Evolutionary conservation across 2,888 invertebrate species (phyloP).

Genomic region (Folsomia candida): DNA sequence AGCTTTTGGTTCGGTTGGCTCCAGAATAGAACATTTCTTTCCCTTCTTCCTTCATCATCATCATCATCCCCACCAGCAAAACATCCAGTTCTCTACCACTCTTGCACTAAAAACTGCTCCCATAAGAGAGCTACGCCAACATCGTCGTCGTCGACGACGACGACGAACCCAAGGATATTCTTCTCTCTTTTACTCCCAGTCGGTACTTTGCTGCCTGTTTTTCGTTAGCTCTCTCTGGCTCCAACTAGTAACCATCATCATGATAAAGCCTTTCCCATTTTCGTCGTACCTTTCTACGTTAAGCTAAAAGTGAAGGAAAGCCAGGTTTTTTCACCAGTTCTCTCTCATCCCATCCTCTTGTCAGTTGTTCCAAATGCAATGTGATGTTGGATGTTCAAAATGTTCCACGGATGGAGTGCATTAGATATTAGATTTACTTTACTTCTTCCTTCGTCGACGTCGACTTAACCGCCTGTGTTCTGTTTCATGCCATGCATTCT

Average conservation of each 20-base stretch:
- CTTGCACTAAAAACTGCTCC: background rate
- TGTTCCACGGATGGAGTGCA: background rate
- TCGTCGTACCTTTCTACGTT: constrained; percentile 5
- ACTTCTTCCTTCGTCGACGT: background rate
- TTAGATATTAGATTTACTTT: constrained; percentile 6
- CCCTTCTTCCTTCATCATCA: background rate
- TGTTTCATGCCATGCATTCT: background rate
- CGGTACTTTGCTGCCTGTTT: background rate
- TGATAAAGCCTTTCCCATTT: constrained; percentile 10
- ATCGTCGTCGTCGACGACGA: too few relatives aligned
- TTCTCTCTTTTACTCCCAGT: background rate
- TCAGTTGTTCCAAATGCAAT: background rate
- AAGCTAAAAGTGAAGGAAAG: background rate
- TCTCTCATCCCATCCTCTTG: background rate
- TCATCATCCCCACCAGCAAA: background rate
- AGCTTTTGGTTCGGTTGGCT: background rate
- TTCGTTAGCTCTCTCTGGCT: background rate
- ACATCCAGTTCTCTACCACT: background rate
- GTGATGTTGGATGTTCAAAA: background rate
- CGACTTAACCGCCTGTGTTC: constrained; percentile 1
- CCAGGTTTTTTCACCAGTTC: constrained; percentile 2
- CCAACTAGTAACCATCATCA: background rate
- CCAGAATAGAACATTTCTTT: constrained; percentile 1
- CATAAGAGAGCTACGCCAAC: background rate
- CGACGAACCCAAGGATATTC: background rate